A percentile compares a stretch with the other conserved stretches of the same genome.
phyloP scores from a whole-genome alignment of 2,888 invertebrate species.

The Dryococelus australis region DNA sequence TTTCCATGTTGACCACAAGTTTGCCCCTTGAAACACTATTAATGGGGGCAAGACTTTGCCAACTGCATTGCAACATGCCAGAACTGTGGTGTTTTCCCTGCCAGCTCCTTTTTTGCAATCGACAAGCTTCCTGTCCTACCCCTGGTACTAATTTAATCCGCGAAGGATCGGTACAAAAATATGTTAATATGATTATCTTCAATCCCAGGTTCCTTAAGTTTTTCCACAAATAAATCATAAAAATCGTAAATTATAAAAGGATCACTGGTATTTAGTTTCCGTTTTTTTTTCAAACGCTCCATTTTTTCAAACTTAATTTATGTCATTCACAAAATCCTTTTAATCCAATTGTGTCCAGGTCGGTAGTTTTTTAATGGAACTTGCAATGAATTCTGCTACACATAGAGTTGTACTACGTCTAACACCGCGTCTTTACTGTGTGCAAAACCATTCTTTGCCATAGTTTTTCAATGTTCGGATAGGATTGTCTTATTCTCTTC shows the following conservation, averaged over 20 bases:
- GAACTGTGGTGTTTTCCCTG: constrained; percentile 47
- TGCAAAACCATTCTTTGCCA: too few relatives aligned
- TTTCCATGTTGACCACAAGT: too few relatives aligned
- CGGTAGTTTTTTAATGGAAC: constrained; percentile 30
- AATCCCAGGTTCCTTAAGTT: constrained; percentile 32
- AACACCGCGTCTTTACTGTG: too few relatives aligned
- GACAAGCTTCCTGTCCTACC: constrained; percentile 45
- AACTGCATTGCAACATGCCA: constrained; percentile 46
- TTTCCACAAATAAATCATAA: too few relatives aligned
- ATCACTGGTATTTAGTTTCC: constrained; percentile 40
- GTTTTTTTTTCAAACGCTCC: constrained; percentile 43
- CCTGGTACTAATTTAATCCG: constrained; percentile 45
- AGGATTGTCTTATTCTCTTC: too few relatives aligned
- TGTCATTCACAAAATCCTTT: constrained; percentile 31
- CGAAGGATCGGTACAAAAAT: constrained; percentile 43
- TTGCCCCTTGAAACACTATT: too few relatives aligned
- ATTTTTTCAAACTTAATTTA: constrained; percentile 41
- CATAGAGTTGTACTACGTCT: too few relatives aligned
- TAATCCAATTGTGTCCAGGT: constrained; percentile 39
- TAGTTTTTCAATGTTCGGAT: too few relatives aligned
- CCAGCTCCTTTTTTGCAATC: constrained; percentile 46
- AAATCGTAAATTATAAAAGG: constrained; percentile 44
- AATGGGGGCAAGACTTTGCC: too few relatives aligned
- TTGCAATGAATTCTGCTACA: too few relatives aligned
- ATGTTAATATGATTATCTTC: constrained; percentile 26